Evolutionary conservation across 2,888 invertebrate species (phyloP).

Genomic region (Drosophila mayaguana): DNA sequence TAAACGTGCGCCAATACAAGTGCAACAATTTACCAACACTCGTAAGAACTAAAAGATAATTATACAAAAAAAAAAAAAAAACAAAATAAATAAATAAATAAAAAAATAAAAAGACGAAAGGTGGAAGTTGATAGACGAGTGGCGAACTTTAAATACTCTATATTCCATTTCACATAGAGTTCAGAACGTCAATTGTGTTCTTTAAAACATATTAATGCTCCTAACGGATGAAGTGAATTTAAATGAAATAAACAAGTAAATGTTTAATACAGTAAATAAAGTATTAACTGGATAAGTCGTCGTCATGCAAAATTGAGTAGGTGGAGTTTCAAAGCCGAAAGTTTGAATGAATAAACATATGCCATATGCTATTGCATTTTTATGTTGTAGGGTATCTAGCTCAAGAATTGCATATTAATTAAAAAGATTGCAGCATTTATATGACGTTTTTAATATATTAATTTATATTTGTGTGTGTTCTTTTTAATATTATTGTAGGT

Average conservation of each 20-base stretch:
- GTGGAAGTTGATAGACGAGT: neutral
- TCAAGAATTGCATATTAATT: constrained; percentile 19
- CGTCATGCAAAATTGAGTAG: neutral
- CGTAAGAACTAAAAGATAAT: constrained; percentile 15
- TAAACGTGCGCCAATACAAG: constrained; percentile 11
- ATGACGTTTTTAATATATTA: neutral
- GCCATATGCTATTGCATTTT: constrained; percentile 3
- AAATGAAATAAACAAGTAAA: too few relatives aligned
- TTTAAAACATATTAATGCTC: neutral
- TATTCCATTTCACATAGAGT: too few relatives aligned
- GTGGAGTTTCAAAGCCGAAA: neutral
- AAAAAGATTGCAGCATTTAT: constrained; percentile 33
- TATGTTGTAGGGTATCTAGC: neutral
- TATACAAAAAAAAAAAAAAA: constrained; percentile 1
- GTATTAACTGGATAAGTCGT: neutral
- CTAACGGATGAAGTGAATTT: neutral
- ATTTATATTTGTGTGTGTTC: neutral
- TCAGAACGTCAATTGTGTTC: neutral
- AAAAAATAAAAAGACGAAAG: neutral
- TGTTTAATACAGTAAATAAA: neutral
- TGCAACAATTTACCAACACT: constrained; percentile 25
- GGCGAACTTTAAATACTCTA: constrained; percentile 2
- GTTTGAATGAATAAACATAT: neutral
- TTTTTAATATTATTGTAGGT: neutral
- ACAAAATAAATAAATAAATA: neutral